These are phyloP conservation scores for Hypanus sabinus DNA, from an alignment of 2,113 vertebrate genomes.

Conservation along the genomic window DNA sequence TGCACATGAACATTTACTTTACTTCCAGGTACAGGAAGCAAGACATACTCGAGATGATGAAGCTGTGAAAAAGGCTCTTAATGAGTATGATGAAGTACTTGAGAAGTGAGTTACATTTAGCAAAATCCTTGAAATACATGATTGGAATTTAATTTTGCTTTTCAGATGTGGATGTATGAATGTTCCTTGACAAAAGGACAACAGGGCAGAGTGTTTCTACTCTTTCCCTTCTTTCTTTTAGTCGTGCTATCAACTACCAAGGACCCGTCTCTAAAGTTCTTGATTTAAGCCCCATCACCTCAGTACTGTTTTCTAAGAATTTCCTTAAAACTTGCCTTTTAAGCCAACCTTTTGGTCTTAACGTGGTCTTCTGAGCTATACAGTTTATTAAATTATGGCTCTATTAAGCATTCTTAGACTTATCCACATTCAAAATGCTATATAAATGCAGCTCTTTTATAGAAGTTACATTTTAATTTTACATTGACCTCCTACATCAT, in stretches of 20 bases:
- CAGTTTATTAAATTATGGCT: not conserved
- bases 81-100: slow-evolving; percentile 75
- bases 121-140: not conserved
- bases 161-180: not conserved
- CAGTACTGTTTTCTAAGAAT: not conserved
- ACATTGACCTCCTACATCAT: no score
- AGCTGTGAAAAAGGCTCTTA: slow-evolving; percentile 65
- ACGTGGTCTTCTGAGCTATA: not conserved
- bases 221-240: not conserved
- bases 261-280: not conserved
- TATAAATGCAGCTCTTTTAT: no score
- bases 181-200: not conserved
- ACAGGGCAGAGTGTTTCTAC: not conserved
- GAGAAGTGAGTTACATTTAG: slow-evolving; percentile 63
- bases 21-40: slow-evolving; percentile 66
- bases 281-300: not conserved
- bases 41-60: slow-evolving; percentile 73
- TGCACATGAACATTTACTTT: not conserved
- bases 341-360: not conserved
- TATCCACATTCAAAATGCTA: not conserved
- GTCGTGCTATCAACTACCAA: not conserved
- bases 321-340: not conserved
- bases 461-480: no score
- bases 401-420: not conserved
- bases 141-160: not conserved